Evolutionary conservation across 2,797 vertebrate species (phyloP), one percentile per base, ranked within the genome.

Genomic region (Mormyrus proboscirostris): DNA sequence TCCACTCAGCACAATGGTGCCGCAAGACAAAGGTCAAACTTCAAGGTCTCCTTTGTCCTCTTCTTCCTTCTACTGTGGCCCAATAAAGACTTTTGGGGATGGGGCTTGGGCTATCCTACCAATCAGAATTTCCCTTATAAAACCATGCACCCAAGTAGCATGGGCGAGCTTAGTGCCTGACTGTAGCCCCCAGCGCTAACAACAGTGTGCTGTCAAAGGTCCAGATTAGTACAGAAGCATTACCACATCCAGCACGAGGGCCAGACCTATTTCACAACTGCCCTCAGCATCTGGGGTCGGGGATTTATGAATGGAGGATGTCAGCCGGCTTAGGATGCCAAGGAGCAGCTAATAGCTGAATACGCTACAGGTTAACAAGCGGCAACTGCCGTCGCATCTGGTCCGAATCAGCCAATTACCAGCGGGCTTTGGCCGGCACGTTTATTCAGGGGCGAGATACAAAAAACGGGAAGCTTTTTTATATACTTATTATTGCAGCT

Each of bases 331-430:
- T 7, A 10, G 76, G 88, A 79, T 29, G 14, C 51, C 16, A 29
- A 76, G 29, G 51, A 59, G 49, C 16, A 12, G 49, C 6, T 82
- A 87, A 53, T 38, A 53, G 49, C 59, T 44, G 49, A 41, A 91
- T 89, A 86, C 90, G 88, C 90, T 92, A 90, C 92, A 91, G 41
- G 90, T 94, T 91, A 93, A 94, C 88, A 92, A 90, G 91, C 89
- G 90, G 89, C 3, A 92, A 92, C 90, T 91, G 82, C 16, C 29
- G n/a, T 79, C 0, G 25, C 94, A 95, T 95, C 94, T 95, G 95
- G 91, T 90, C 92, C 90, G 14, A 29, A 94, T 95, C 94, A 93
- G 90, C 87, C 92, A 92, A 86, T 87, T 57, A 89, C 88, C 62
- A 88, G 92, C 92, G 92, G 90, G 91, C 91, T 92, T 73, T 93